phyloP scores from a whole-genome alignment of 1,140 invertebrate species.

The Trichonephila inaurata region DNA sequence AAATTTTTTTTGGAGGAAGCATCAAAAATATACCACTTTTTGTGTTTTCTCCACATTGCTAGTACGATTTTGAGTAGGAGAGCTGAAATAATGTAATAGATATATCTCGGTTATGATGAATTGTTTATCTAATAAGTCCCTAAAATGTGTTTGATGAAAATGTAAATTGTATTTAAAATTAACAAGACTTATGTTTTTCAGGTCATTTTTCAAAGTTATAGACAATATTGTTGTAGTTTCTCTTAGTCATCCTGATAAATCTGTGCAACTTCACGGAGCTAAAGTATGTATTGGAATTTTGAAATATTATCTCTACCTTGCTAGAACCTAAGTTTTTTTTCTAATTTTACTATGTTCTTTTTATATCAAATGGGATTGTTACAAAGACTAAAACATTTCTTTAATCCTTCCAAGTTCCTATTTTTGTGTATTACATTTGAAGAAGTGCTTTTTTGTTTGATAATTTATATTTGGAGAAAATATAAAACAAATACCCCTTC shows the following conservation, averaged over 20 bases:
- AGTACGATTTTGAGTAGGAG: too few relatives aligned
- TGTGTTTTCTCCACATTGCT: too few relatives aligned
- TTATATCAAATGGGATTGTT: too few relatives aligned
- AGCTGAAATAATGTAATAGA: too few relatives aligned
- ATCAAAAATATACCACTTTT: too few relatives aligned
- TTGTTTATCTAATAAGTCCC: too few relatives aligned
- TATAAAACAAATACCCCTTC: background rate
- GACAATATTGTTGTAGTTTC: constrained; percentile 79
- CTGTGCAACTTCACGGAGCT: constrained; percentile 81
- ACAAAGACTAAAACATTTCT: background rate
- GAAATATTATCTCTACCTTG: background rate
- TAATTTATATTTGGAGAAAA: background rate
- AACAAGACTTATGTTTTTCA: constrained; percentile 69
- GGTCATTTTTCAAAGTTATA: constrained; percentile 79
- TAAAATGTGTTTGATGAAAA: too few relatives aligned
- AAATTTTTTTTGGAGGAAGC: too few relatives aligned
- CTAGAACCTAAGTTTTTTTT: background rate
- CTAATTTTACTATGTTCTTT: background rate
- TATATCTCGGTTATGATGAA: too few relatives aligned
- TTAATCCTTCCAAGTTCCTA: background rate
- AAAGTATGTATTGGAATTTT: constrained; percentile 80
- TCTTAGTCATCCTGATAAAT: constrained; percentile 80
- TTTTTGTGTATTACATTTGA: background rate
- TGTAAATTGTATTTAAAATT: too few relatives aligned
- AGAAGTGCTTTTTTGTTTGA: background rate